These are phyloP conservation scores for Eristalis pertinax DNA, from an alignment of 2,888 invertebrate genomes.

Conservation along the genomic window DNA sequence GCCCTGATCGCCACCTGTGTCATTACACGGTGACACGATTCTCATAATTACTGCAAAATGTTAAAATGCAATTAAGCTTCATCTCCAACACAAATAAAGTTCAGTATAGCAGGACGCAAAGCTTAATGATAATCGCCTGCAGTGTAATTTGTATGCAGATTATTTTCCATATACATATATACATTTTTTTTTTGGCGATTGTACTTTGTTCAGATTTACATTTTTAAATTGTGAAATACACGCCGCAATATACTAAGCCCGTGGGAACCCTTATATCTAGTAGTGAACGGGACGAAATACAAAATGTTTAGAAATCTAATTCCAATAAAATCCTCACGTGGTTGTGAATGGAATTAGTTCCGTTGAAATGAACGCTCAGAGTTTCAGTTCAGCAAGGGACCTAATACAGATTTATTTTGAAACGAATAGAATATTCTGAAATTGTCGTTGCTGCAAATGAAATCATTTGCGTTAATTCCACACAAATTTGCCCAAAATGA, in stretches of 20 bases:
- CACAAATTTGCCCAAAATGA: not conserved
- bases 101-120: constrained; percentile 46
- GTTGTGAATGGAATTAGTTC: too few relatives aligned
- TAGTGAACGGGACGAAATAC: not conserved
- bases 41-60: constrained; percentile 65
- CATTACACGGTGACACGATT: constrained; percentile 49
- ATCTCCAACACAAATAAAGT: constrained; percentile 65
- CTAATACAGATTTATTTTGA: not conserved
- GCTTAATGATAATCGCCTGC: constrained; percentile 68
- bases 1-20: constrained; percentile 41
- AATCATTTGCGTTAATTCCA: not conserved
- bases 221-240: constrained; percentile 32
- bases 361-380: too few relatives aligned
- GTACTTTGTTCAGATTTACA: constrained; percentile 13
- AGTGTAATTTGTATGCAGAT: constrained; percentile 67
- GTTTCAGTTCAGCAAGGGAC: not conserved
- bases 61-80: constrained; percentile 67
- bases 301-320: not conserved
- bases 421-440: not conserved
- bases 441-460: not conserved
- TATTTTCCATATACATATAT: constrained; percentile 11
- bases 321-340: not conserved
- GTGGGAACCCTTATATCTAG: not conserved
- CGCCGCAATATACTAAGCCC: constrained; percentile 9
- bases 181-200: not conserved